These are phyloP conservation scores for Phytoseiulus persimilis DNA, from an alignment of 2,888 invertebrate genomes.

Conservation along the genomic window DNA sequence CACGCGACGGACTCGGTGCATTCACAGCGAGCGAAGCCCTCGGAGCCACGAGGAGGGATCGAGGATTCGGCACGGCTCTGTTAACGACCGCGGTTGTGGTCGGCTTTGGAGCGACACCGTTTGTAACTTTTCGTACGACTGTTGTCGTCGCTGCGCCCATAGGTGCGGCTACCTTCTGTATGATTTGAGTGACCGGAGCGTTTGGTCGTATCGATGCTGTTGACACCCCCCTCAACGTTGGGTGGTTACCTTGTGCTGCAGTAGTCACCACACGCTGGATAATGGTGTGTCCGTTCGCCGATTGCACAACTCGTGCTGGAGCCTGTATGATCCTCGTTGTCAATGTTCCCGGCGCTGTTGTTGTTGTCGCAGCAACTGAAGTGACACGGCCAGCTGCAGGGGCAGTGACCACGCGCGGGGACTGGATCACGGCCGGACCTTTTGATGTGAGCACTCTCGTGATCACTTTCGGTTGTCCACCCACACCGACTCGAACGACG, in stretches of 20 bases:
- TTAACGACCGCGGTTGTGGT: background rate
- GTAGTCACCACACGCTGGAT: conserved; percentile 11
- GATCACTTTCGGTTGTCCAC: conserved; percentile 11
- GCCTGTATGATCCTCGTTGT: background rate
- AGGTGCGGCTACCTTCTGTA: conserved; percentile 16
- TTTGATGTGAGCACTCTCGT: conserved; percentile 13
- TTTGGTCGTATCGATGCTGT: background rate
- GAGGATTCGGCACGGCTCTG: conserved; percentile 18
- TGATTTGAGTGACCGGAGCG: background rate
- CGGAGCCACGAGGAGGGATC: conserved; percentile 28
- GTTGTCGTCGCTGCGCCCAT: background rate
- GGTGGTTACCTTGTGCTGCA: background rate
- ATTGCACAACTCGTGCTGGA: conserved; percentile 22
- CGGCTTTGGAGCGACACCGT: background rate
- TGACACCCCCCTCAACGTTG: background rate
- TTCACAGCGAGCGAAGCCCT: background rate
- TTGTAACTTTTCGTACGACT: background rate
- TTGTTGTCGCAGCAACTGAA: background rate
- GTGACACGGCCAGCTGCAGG: background rate
- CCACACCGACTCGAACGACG: background rate
- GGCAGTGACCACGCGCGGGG: background rate
- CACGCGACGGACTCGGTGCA: background rate
- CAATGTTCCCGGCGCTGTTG: background rate
- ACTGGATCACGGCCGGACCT: conserved; percentile 19
- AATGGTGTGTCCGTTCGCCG: conserved; percentile 6